These are phyloP conservation scores for Pherbina coryleti DNA, from an alignment of 2,888 invertebrate species.

Conservation along the genomic window DNA sequence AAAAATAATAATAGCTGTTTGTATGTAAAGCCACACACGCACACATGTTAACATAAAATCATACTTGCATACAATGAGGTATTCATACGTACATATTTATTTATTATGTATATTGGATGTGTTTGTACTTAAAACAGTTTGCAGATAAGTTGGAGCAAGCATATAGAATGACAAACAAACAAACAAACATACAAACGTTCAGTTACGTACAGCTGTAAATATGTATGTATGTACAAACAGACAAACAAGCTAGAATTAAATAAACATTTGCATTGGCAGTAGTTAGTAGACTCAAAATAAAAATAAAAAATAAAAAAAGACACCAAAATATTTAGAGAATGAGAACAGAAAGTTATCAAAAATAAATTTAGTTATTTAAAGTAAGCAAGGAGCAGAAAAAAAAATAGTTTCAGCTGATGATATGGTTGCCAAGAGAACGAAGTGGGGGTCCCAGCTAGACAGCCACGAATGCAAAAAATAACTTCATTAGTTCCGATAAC, in stretches of 20 bases:
- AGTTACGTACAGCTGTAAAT: slow-evolving; percentile 25
- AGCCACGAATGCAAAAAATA: not conserved
- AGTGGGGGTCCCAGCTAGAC: not conserved
- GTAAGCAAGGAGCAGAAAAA: no score
- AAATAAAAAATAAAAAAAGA: no score
- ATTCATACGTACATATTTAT: slow-evolving; percentile 29
- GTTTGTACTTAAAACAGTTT: not conserved
- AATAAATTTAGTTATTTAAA: no score
- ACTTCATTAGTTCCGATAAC: no score
- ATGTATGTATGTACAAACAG: slow-evolving; percentile 27
- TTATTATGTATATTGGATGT: not conserved
- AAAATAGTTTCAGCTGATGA: no score
- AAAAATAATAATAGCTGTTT: slow-evolving; percentile 26
- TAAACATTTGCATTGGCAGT: no score
- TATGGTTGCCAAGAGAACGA: no score
- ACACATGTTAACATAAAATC: not conserved
- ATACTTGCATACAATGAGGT: not conserved
- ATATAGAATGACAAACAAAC: slow-evolving; percentile 36
- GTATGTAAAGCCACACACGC: slow-evolving; percentile 4
- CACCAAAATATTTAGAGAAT: no score
- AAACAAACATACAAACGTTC: slow-evolving; percentile 36
- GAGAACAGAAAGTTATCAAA: no score
- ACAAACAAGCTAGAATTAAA: no score
- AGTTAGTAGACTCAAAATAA: no score
- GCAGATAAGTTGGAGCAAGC: not conserved